phyloP scores from a whole-genome alignment of 2,888 invertebrate species.

The Philonicus albiceps region DNA sequence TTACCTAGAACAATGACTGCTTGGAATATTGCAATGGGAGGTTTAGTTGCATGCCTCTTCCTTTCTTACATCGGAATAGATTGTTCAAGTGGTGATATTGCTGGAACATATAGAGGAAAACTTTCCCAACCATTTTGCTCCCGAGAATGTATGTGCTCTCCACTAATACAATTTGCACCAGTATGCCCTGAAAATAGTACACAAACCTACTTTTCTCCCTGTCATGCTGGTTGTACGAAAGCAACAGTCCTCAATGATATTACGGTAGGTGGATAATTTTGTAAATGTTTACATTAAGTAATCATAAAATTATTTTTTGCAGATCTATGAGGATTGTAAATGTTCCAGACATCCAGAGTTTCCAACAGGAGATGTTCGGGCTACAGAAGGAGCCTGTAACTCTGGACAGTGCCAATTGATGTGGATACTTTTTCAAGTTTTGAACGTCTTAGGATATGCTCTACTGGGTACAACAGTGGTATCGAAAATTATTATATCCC shows the following conservation, averaged over 20 bases:
- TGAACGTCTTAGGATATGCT: constrained; percentile 61
- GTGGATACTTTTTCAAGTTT: constrained; percentile 65
- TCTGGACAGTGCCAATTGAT: constrained; percentile 64
- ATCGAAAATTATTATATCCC: constrained; percentile 66
- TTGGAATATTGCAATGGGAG: constrained; percentile 64
- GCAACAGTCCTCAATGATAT: constrained; percentile 62
- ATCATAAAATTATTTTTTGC: constrained; percentile 47
- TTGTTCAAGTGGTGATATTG: constrained; percentile 64
- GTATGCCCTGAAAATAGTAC: constrained; percentile 68
- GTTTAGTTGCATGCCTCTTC: constrained; percentile 64
- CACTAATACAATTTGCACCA: constrained; percentile 66
- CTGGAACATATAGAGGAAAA: constrained; percentile 63
- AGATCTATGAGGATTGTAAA: constrained; percentile 66
- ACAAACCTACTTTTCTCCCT: constrained; percentile 74
- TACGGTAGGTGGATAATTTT: constrained; percentile 53
- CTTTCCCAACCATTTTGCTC: constrained; percentile 66
- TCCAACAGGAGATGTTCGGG: constrained; percentile 53
- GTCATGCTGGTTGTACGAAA: constrained; percentile 74
- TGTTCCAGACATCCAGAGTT: constrained; percentile 61
- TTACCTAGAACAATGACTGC: constrained; percentile 60
- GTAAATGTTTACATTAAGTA: not conserved
- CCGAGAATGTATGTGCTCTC: constrained; percentile 66
- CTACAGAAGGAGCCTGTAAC: constrained; percentile 68
- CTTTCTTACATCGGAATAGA: constrained; percentile 63
- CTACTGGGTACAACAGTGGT: constrained; percentile 60